Evolutionary conservation across 2,797 vertebrate species (phyloP).

Genomic region (Pseudochirops cupreus): DNA sequence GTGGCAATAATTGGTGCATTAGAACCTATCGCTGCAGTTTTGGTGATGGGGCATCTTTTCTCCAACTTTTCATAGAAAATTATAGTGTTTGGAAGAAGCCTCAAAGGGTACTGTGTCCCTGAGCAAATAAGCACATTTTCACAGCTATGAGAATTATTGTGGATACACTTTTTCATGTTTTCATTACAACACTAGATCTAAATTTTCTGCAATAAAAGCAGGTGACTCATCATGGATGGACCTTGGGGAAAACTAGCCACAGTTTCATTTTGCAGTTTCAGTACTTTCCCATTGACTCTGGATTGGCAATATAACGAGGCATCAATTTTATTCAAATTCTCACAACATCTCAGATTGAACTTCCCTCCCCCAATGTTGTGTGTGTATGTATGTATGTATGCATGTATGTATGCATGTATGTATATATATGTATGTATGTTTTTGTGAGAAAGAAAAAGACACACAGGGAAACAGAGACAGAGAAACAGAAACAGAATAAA

Average conservation of each 20-base stretch:
- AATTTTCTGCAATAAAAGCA: conserved; percentile 62
- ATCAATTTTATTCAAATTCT: not conserved
- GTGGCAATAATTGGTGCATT: not conserved
- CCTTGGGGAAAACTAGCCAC: conserved; percentile 3
- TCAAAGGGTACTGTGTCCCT: conserved; percentile 37
- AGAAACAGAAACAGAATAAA: not conserved
- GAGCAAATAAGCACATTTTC: not conserved
- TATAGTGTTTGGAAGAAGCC: not conserved
- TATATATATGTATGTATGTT: not conserved
- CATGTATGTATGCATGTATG: too few species aligned
- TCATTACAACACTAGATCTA: conserved; percentile 47
- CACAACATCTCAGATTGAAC: not conserved
- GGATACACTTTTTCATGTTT: conserved; percentile 45
- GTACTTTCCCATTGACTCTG: conserved; percentile 55
- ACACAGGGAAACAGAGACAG: not conserved
- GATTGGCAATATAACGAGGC: conserved; percentile 24
- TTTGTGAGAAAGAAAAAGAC: not conserved
- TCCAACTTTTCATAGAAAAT: conserved; percentile 27
- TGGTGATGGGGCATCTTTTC: not conserved
- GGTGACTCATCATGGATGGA: conserved; percentile 57
- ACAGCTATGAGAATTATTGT: conserved; percentile 40
- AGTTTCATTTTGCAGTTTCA: conserved; percentile 54
- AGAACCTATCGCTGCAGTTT: conserved; percentile 1
- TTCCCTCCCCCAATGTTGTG: not conserved
- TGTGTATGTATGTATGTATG: not conserved